These are phyloP conservation scores for Gorsachius magnificus DNA, from an alignment of 2,797 vertebrate species.

Conservation along the genomic window DNA sequence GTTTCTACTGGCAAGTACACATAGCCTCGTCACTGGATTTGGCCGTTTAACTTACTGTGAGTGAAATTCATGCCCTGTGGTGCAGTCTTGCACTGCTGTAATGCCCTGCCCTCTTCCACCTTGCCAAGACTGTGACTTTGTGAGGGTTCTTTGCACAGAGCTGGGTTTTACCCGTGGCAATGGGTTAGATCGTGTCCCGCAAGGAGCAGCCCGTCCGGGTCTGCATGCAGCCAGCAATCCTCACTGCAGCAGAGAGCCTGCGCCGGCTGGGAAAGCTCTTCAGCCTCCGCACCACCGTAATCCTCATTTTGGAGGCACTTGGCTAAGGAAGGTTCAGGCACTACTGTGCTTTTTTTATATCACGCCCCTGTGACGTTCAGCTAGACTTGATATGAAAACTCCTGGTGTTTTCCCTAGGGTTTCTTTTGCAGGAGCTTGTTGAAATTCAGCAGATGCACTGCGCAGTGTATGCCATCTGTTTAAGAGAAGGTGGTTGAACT, in stretches of 20 bases:
- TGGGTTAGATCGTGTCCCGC: background rate
- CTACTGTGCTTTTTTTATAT: background rate
- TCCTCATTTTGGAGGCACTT: background rate
- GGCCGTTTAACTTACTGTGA: background rate
- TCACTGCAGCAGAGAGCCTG: background rate
- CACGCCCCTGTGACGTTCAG: background rate
- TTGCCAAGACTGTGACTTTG: fast-evolving
- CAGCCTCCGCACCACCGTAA: fast-evolving
- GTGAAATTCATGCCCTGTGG: background rate
- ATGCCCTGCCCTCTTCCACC: background rate
- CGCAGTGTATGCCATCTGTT: background rate
- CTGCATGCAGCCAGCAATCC: background rate
- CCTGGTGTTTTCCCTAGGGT: background rate
- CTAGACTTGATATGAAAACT: background rate
- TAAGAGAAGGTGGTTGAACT: background rate
- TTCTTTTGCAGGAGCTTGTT: background rate
- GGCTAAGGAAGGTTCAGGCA: background rate
- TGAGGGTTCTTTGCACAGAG: background rate
- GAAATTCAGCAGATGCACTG: background rate
- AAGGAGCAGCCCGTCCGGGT: background rate
- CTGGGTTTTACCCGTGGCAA: background rate
- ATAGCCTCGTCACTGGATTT: background rate
- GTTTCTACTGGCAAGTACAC: background rate
- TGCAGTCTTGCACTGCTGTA: background rate
- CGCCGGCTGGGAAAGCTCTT: background rate